Percentiles rank a stretch among this genome's conserved stretches.
These are phyloP conservation scores for Caenorhabditis latens DNA, from an alignment of 1,140 invertebrate species.

Conservation along the genomic window DNA sequence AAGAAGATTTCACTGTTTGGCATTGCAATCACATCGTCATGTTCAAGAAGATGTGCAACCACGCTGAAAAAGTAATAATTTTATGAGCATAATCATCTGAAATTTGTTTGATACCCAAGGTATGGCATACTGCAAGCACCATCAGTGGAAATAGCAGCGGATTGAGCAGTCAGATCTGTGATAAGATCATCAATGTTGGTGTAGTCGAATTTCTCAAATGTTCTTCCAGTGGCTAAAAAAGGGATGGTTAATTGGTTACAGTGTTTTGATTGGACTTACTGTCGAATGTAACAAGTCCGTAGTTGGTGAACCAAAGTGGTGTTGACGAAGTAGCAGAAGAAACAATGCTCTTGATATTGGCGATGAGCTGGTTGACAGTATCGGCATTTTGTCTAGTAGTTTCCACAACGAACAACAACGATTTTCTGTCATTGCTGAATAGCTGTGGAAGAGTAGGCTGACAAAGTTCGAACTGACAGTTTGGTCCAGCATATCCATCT, in stretches of 20 bases:
- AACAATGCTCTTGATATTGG: constrained; percentile 42
- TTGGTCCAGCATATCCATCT: constrained; percentile 60
- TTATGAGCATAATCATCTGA: neutral
- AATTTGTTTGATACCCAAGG: neutral
- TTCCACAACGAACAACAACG: constrained; percentile 62
- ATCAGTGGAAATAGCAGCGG: neutral
- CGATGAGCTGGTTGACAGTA: constrained; percentile 45
- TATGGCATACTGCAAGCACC: constrained; percentile 55
- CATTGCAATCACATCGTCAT: constrained; percentile 43
- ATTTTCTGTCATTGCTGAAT: constrained; percentile 55
- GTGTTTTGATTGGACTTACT: neutral
- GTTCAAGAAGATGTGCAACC: constrained; percentile 4
- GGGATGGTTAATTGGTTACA: neutral
- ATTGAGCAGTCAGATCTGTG: constrained; percentile 19
- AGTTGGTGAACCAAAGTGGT: constrained; percentile 63
- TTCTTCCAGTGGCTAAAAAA: constrained; percentile 38
- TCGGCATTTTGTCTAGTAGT: constrained; percentile 46
- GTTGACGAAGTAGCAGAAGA: neutral
- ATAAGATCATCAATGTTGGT: neutral
- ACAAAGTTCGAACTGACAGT: constrained; percentile 63
- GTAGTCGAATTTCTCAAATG: constrained; percentile 29
- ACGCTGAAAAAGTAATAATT: constrained; percentile 5
- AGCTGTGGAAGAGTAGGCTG: neutral
- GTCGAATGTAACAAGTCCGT: constrained; percentile 62
- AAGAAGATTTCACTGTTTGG: constrained; percentile 63